These are phyloP conservation scores for Venustoraphidia nigricollis DNA, from an alignment of 2,888 invertebrate genomes.

Conservation along the genomic window DNA sequence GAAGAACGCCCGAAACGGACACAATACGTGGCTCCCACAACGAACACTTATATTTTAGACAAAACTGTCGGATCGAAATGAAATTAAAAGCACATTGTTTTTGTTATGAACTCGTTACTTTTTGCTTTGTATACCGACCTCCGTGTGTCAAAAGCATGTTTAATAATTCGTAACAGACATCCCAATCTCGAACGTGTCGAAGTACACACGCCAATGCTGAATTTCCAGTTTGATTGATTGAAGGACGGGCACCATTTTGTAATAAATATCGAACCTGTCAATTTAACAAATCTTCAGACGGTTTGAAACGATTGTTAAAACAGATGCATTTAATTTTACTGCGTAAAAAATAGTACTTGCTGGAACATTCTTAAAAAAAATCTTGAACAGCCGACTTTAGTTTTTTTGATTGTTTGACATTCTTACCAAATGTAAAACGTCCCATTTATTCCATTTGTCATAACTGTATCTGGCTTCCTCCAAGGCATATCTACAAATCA, in stretches of 20 bases:
- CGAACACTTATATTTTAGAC: too few species aligned
- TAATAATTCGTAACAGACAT: slow-evolving; percentile 42
- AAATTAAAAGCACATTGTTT: too few species aligned
- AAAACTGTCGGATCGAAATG: too few species aligned
- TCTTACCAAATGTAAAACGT: slow-evolving; percentile 48
- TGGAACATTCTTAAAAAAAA: too few species aligned
- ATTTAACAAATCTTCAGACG: not conserved
- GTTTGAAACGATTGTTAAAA: not conserved
- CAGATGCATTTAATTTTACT: too few species aligned
- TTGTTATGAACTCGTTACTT: too few species aligned
- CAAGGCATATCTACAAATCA: slow-evolving; percentile 46
- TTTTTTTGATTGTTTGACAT: not conserved
- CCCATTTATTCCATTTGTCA: slow-evolving; percentile 60
- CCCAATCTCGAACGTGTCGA: slow-evolving; percentile 54
- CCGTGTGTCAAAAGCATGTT: slow-evolving; percentile 42
- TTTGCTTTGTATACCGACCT: slow-evolving; percentile 24
- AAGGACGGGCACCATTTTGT: slow-evolving; percentile 47
- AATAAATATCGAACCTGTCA: slow-evolving; percentile 29
- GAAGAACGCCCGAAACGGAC: too few species aligned
- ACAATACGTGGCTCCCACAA: too few species aligned
- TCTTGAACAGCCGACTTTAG: too few species aligned
- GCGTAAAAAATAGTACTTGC: too few species aligned
- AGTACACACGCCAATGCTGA: slow-evolving; percentile 55
- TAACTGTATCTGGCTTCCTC: slow-evolving; percentile 53
- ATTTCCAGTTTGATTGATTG: slow-evolving; percentile 53